A percentile compares a stretch with the other conserved stretches of the same genome.
Evolutionary conservation across 1,140 invertebrate species (phyloP).

Genomic region (Spodoptera frugiperda): DNA sequence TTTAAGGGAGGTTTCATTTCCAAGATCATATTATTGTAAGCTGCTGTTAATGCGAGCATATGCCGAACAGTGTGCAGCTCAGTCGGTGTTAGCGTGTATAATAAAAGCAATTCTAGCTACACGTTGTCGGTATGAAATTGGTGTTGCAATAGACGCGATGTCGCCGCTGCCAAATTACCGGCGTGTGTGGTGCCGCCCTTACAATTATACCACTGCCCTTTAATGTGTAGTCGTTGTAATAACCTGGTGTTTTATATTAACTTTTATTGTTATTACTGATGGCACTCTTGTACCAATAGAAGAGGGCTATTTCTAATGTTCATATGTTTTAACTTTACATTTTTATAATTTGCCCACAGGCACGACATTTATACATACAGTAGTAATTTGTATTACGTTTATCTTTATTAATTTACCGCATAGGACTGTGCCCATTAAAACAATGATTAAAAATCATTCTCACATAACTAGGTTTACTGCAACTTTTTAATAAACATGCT

Average conservation of each 20-base stretch:
- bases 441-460: no score
- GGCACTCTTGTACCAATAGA: conserved; percentile 39
- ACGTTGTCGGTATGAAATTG: conserved; percentile 61
- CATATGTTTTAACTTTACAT: conserved; percentile 9
- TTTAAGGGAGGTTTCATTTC: neutral
- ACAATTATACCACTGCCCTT: conserved; percentile 49
- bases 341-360: conserved; percentile 26
- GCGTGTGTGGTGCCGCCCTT: conserved; percentile 44
- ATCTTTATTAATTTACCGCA: no score
- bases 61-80: neutral
- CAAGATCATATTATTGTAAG: neutral
- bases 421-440: no score
- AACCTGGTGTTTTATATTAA: conserved; percentile 49
- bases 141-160: conserved; percentile 60
- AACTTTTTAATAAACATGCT: neutral
- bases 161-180: conserved; percentile 62
- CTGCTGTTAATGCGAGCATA: conserved; percentile 13
- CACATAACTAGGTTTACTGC: no score
- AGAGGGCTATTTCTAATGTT: conserved; percentile 5
- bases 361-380: neutral
- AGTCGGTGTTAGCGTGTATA: conserved; percentile 48
- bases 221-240: conserved; percentile 42
- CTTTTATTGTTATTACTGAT: conserved; percentile 48
- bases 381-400: no score
- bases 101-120: conserved; percentile 64